Evolutionary conservation across 1,140 invertebrate species (phyloP).

Genomic region (Cyclargus thomasi): DNA sequence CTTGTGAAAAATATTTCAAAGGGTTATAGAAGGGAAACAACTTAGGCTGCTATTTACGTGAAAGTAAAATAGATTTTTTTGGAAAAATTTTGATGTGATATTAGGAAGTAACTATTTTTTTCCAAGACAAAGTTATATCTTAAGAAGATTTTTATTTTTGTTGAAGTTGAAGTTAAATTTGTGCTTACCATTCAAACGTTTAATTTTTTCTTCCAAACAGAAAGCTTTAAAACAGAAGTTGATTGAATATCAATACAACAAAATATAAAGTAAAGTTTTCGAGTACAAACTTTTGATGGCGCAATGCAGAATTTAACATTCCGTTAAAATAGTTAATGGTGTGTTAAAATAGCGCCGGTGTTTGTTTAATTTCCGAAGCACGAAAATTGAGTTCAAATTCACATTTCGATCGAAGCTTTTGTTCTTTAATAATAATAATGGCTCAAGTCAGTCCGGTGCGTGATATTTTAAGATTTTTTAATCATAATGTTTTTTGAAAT

Average conservation of each 20-base stretch:
- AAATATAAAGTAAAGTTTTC: constrained; percentile 39
- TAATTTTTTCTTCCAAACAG: neutral
- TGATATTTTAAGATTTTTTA: constrained; percentile 59
- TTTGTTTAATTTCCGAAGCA: constrained; percentile 36
- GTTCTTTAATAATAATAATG: constrained; percentile 49
- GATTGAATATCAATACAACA: constrained; percentile 31
- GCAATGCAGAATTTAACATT: constrained; percentile 53
- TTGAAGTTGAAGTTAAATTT: neutral
- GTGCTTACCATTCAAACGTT: neutral
- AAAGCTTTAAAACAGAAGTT: neutral
- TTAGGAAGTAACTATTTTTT: neutral
- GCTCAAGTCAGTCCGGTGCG: constrained; percentile 48
- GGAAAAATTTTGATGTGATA: neutral
- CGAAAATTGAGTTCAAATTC: constrained; percentile 45
- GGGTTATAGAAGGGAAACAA: constrained; percentile 12
- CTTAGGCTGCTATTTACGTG: neutral
- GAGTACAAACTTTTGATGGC: constrained; percentile 41
- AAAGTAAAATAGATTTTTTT: neutral
- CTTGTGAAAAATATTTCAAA: constrained; percentile 29
- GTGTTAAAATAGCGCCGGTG: constrained; percentile 37
- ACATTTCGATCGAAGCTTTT: constrained; percentile 48
- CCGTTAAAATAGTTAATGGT: constrained; percentile 44
- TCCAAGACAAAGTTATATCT: neutral
- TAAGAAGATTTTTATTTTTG: neutral
- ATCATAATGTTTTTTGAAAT: constrained; percentile 61